Percentiles rank a stretch among this genome's conserved stretches.
Evolutionary conservation across 2,113 vertebrate species (phyloP).

Genomic region (Peromyscus californicus): DNA sequence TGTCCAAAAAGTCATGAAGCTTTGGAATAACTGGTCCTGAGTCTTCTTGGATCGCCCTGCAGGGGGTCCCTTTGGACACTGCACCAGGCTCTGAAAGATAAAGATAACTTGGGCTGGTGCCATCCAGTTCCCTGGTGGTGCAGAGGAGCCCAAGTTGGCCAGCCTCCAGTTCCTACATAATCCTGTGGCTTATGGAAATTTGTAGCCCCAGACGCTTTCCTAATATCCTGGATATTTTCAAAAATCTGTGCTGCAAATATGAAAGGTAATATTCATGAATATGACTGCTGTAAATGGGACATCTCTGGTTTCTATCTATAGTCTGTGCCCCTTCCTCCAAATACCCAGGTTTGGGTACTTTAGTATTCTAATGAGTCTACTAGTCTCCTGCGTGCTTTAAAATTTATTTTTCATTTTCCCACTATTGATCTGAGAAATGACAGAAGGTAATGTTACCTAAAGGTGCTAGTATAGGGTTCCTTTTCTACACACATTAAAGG

Average conservation of each 20-base stretch:
- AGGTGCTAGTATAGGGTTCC: not conserved
- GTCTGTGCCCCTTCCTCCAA: accelerated
- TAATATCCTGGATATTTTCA: not conserved
- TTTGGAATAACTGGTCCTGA: not conserved
- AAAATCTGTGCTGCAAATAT: not conserved
- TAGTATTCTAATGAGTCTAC: not conserved
- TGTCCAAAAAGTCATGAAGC: not conserved
- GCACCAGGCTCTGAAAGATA: not conserved
- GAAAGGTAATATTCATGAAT: not conserved
- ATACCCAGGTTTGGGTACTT: not conserved
- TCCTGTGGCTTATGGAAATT: not conserved
- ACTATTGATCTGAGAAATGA: not conserved
- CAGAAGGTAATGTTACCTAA: not conserved
- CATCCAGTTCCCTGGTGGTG: not conserved
- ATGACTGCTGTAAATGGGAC: accelerated
- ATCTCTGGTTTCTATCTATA: not conserved
- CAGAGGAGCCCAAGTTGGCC: not conserved
- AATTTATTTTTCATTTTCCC: not conserved
- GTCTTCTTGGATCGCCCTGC: not conserved
- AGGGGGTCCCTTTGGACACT: not conserved
- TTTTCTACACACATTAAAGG: not conserved
- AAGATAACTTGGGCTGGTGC: not conserved
- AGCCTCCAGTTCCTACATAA: not conserved
- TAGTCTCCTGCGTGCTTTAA: not conserved
- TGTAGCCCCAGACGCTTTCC: not conserved